phyloP scores from a whole-genome alignment of 1,140 invertebrate genomes.

The Heterodera carotae region DNA sequence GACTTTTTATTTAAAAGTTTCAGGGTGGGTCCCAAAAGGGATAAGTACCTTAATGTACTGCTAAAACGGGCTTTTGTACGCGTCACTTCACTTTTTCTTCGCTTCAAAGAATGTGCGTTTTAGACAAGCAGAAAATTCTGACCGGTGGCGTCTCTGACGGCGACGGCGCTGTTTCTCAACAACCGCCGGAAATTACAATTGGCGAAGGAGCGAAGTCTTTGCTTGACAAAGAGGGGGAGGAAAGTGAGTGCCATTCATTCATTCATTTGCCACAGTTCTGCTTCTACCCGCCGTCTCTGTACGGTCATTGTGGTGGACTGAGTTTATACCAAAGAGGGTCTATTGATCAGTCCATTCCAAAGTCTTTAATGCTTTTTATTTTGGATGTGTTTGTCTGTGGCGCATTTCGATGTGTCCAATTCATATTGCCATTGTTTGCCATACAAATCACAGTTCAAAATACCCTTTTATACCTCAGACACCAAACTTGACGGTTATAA shows the following conservation, averaged over 20 bases:
- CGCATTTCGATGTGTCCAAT: background rate
- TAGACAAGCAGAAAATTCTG: background rate
- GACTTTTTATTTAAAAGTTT: too few relatives aligned
- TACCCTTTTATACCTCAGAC: constrained; percentile 37
- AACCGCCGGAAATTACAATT: constrained; percentile 49
- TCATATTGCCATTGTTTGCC: background rate
- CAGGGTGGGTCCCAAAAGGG: too few relatives aligned
- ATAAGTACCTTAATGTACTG: too few relatives aligned
- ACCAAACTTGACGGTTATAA: constrained; percentile 62
- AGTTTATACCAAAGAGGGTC: too few relatives aligned
- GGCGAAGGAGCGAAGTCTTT: constrained; percentile 61
- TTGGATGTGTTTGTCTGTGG: background rate
- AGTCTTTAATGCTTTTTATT: background rate
- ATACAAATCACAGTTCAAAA: background rate
- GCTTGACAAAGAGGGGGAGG: constrained; percentile 50
- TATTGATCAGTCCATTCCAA: too few relatives aligned
- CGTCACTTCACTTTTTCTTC: too few relatives aligned
- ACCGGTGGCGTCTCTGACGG: constrained; percentile 40
- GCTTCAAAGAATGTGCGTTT: background rate
- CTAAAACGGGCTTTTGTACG: background rate
- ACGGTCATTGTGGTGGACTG: too few relatives aligned
- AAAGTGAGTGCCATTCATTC: constrained; percentile 43
- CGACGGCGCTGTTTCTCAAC: constrained; percentile 25
- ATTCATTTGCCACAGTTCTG: too few relatives aligned
- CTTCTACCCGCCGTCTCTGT: too few relatives aligned